A percentile compares a stretch with the other conserved stretches of the same genome.
Conservation (phyloP, 2,888 invertebrate species). For the Craniophora ligustri region DNA sequence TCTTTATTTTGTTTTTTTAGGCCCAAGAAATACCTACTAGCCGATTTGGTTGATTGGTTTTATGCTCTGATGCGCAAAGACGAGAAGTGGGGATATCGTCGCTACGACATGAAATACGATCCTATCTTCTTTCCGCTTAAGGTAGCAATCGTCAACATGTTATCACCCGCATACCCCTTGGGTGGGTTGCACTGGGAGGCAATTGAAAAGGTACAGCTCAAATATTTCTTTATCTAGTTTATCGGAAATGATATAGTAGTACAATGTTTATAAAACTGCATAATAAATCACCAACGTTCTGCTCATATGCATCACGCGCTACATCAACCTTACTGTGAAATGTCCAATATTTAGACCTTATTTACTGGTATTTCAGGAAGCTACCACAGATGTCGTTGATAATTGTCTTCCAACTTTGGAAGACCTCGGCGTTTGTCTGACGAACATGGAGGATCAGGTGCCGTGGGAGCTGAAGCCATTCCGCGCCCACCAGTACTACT, state of each 20-base stretch:
- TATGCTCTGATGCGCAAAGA: constrained; percentile 92
- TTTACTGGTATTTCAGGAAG: constrained; percentile 89
- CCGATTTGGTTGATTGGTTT: constrained; percentile 95
- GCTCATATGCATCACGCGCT: too few species aligned
- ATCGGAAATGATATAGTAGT: too few species aligned
- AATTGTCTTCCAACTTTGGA: constrained; percentile 92
- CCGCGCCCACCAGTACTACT: constrained; percentile 91
- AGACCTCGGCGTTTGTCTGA: constrained; percentile 95
- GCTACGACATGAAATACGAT: constrained; percentile 92
- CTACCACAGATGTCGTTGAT: constrained; percentile 91
- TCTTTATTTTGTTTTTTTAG: constrained; percentile 81
- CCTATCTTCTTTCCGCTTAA: constrained; percentile 90
- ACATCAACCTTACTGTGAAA: too few species aligned
- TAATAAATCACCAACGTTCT: too few species aligned
- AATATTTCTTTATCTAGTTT: neutral
- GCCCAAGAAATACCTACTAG: constrained; percentile 93
- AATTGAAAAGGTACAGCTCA: constrained; percentile 91
- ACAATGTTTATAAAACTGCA: too few species aligned
- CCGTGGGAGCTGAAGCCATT: constrained; percentile 94
- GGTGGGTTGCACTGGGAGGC: constrained; percentile 93
- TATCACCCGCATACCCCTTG: constrained; percentile 91
- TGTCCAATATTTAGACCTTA: neutral
- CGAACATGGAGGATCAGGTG: constrained; percentile 93
- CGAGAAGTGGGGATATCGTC: constrained; percentile 90
- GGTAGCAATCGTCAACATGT: constrained; percentile 88